Evolutionary conservation across 2,888 invertebrate species (phyloP).

Genomic region (Andrena dorsata): DNA sequence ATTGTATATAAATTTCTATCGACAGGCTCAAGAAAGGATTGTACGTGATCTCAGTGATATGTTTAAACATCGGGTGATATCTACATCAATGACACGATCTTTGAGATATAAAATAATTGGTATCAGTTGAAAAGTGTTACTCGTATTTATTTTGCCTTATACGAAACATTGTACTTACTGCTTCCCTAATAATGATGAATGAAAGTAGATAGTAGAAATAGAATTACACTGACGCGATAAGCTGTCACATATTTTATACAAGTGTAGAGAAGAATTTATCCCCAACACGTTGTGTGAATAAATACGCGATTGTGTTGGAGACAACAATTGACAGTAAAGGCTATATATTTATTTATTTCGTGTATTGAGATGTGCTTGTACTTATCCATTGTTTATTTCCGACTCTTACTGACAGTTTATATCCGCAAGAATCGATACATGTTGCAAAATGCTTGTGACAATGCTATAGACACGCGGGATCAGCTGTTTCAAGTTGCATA

Average conservation of each 20-base stretch:
- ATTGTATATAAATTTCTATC: not conserved
- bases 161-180: slow-evolving; percentile 33
- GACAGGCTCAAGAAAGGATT: not conserved
- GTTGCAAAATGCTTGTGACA: not conserved
- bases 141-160: not conserved
- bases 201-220: slow-evolving; percentile 1
- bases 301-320: not conserved
- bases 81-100: not conserved
- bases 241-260: slow-evolving; percentile 17
- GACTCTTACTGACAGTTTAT: slow-evolving; percentile 24
- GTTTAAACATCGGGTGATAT: not conserved
- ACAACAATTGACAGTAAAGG: not conserved
- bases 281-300: not conserved
- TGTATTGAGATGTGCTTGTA: not conserved
- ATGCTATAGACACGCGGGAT: not conserved
- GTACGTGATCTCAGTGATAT: not conserved
- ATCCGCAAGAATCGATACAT: slow-evolving; percentile 14
- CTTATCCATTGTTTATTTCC: slow-evolving; percentile 24
- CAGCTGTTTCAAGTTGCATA: not conserved
- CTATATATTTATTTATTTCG: not conserved
- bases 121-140: not conserved
- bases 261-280: not conserved
- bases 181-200: slow-evolving; percentile 2
- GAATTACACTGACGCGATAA: not conserved
- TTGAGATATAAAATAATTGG: not conserved